Evolutionary conservation across 2,888 invertebrate species (phyloP), one percentile per base, ranked within the genome.

Genomic region (Mimachlamys varia): DNA sequence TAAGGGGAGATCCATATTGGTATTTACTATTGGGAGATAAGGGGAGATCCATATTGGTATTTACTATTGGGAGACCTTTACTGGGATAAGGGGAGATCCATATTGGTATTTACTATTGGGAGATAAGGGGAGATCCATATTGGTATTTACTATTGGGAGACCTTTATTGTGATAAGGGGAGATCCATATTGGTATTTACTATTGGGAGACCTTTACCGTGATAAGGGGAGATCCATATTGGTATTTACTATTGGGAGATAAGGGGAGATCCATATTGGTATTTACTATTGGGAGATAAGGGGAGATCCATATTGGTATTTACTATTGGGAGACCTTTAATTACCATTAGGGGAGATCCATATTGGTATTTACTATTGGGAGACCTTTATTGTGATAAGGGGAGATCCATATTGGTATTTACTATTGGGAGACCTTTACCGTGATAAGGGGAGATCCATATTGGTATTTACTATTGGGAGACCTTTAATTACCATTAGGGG

Each of bases 11-110:
- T 33, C 76, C n/a, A n/a, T n/a, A n/a, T 76, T 76, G 76, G 33
- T 76, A 76, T 76, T 76, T 76, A 76, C 76, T 12, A 76, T 27
- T 76, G 12, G 22, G 76, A 76, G 76, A 76, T n/a, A n/a, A n/a
- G n/a, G n/a, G n/a, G n/a, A n/a, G n/a, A n/a, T n/a, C n/a, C n/a
- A n/a, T n/a, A n/a, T 76, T 76, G 76, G 33, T 76, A 76, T 76
- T 76, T 76, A 76, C 76, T 12, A 76, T 27, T 76, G 12, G 22
- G 76, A 76, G 76, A 76, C 76, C 27, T 76, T 76, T 76, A 76
- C 33, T 10, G 22, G 0, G 17, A 27, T 15, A 33, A 27, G 76
- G 33, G 27, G 33, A 10, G 76, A 12, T 33, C 76, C n/a, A n/a
- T n/a, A n/a, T 76, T 76, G 76, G 33, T 76, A 76, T 76, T 76